These are phyloP conservation scores for Chrysopilus asiliformis DNA, from an alignment of 2,888 invertebrate species.

Conservation along the genomic window DNA sequence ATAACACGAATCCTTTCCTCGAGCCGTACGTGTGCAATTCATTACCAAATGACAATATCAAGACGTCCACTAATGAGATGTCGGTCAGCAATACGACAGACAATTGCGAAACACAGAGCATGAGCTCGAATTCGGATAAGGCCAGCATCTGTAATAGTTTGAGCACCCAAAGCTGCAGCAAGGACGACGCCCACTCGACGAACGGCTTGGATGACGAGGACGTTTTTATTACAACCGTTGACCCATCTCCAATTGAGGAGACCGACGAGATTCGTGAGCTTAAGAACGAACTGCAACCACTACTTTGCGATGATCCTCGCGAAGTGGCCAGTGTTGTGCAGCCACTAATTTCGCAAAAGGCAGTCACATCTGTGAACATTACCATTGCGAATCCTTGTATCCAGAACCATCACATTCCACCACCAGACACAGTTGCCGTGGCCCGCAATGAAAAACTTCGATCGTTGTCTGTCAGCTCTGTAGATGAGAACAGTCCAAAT, in stretches of 20 bases:
- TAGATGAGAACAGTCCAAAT: constrained; percentile 58
- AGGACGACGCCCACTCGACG: constrained; percentile 11
- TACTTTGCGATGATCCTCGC: constrained; percentile 29
- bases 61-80: constrained; percentile 1
- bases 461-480: constrained; percentile 50
- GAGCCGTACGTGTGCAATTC: constrained; percentile 23
- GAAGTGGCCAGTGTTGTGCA: constrained; percentile 27
- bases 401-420: constrained; percentile 54
- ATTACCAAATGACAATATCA: constrained; percentile 8
- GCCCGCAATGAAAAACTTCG: constrained; percentile 22
- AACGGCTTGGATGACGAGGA: constrained; percentile 18
- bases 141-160: constrained; percentile 15
- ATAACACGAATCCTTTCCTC: constrained; percentile 37
- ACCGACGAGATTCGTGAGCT: constrained; percentile 32
- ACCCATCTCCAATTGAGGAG: constrained; percentile 18
- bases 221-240: constrained; percentile 11
- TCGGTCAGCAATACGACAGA: constrained; percentile 32
- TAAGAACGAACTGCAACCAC: constrained; percentile 34
- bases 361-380: constrained; percentile 51
- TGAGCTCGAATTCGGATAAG: constrained; percentile 41
- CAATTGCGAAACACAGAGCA: constrained; percentile 41
- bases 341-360: constrained; percentile 38
- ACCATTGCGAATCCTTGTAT: constrained; percentile 60
- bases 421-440: constrained; percentile 40
- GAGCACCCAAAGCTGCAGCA: constrained; percentile 12